phyloP scores from a whole-genome alignment of 2,888 invertebrate species.

The Ceratothoa steindachneri region DNA sequence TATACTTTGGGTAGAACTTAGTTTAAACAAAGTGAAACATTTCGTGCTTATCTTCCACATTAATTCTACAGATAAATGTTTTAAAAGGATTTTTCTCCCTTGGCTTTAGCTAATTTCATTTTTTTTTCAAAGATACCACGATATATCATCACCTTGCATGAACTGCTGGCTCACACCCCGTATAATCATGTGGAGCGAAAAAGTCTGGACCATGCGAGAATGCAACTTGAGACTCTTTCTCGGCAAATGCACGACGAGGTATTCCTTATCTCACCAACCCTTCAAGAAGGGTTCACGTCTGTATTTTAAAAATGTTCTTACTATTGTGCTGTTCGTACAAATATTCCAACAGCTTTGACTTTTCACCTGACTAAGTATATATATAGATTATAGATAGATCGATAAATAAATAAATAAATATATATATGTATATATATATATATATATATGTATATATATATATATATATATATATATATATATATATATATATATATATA shows the following conservation, averaged over 20 bases:
- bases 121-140: conserved; percentile 67
- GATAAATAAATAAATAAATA: conserved; percentile 7
- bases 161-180: conserved; percentile 84
- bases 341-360: too few species aligned
- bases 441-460: conserved; percentile 17
- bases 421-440: neutral
- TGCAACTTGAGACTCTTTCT: conserved; percentile 76
- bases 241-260: conserved; percentile 83
- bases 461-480: conserved; percentile 15
- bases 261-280: too few species aligned
- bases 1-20: too few species aligned
- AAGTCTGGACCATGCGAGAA: conserved; percentile 77
- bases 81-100: too few species aligned
- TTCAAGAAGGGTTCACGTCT: conserved; percentile 32
- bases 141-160: conserved; percentile 86
- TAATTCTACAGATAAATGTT: too few species aligned
- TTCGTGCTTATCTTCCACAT: too few species aligned
- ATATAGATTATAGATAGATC: conserved; percentile 9
- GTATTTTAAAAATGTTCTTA: neutral
- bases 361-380: too few species aligned
- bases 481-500: neutral
- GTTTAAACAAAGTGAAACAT: too few species aligned
- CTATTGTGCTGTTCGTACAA: neutral
- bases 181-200: conserved; percentile 89
- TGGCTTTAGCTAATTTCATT: too few species aligned